Evolutionary conservation across 1,140 invertebrate species (phyloP).

Genomic region (Reticulitermes speratus): DNA sequence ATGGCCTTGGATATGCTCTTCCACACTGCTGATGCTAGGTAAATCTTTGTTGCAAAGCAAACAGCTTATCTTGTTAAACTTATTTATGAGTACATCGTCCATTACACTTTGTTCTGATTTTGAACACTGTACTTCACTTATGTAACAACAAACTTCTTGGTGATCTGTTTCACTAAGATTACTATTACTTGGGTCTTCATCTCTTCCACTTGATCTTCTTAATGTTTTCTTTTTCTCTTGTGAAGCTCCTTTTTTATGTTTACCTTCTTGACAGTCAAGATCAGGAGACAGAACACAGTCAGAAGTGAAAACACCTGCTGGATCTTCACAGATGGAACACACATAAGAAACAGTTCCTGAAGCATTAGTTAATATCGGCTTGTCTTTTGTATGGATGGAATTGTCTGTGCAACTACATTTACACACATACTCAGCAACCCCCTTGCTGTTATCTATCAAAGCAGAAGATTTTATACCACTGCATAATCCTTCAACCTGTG

Average conservation of each 20-base stretch:
- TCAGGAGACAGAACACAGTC: not conserved
- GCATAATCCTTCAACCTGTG: not conserved
- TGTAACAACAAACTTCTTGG: no score
- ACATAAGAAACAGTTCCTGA: not conserved
- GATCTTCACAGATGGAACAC: not conserved
- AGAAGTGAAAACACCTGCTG: not conserved
- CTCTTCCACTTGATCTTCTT: not conserved
- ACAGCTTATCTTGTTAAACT: not conserved
- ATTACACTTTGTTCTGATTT: not conserved
- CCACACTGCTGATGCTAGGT: not conserved
- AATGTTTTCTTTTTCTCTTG: not conserved
- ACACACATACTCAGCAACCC: not conserved
- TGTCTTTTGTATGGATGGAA: not conserved
- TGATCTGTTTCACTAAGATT: no score
- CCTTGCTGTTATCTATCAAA: not conserved
- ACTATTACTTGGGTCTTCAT: not conserved
- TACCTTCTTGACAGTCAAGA: not conserved
- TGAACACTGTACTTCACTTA: not conserved
- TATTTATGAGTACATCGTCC: not conserved
- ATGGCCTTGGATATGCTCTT: not conserved
- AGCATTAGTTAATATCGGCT: not conserved
- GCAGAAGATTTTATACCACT: not conserved
- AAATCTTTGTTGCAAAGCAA: not conserved
- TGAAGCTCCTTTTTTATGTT: not conserved
- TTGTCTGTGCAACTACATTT: not conserved